A percentile compares a stretch with the other conserved stretches of the same genome.
Evolutionary conservation across 2,888 invertebrate genomes (phyloP).

Genomic region (Aquatica leii): DNA sequence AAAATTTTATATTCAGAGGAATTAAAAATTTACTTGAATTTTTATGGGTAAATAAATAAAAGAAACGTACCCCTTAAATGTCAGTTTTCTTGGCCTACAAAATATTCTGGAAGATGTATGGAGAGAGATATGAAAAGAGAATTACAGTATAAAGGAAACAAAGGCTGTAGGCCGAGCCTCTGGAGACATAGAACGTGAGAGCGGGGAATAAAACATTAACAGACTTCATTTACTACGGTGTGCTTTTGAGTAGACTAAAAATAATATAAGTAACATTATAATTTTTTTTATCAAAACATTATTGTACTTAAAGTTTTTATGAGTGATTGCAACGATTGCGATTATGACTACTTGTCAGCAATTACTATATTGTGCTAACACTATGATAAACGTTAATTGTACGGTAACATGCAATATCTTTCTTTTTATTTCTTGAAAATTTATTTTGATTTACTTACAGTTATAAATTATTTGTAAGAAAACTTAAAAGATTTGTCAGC

Average conservation of each 20-base stretch:
- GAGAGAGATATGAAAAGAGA: conserved; percentile 59
- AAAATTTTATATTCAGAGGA: conserved; percentile 28
- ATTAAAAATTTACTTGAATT: conserved; percentile 55
- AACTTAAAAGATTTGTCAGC: too few species aligned
- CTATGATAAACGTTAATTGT: too few species aligned
- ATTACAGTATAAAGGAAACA: conserved; percentile 59
- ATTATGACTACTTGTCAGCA: too few species aligned
- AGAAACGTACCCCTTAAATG: conserved; percentile 53
- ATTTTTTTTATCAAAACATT: conserved; percentile 17
- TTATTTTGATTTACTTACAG: too few species aligned
- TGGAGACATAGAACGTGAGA: conserved; percentile 51
- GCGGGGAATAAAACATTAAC: conserved; percentile 45
- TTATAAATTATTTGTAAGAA: too few species aligned
- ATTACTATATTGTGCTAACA: too few species aligned
- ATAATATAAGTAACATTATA: conserved; percentile 27
- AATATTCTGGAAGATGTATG: conserved; percentile 57
- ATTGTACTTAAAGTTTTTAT: too few species aligned
- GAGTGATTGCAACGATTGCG: too few species aligned
- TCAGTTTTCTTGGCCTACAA: conserved; percentile 54
- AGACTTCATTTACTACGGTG: conserved; percentile 36
- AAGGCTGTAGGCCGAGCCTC: conserved; percentile 52
- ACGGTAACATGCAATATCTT: too few species aligned
- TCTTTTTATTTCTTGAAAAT: too few species aligned
- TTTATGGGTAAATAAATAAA: conserved; percentile 56
- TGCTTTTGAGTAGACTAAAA: conserved; percentile 31